Conservation (phyloP, 2,888 invertebrate genomes). For the Hydraecia micacea region DNA sequence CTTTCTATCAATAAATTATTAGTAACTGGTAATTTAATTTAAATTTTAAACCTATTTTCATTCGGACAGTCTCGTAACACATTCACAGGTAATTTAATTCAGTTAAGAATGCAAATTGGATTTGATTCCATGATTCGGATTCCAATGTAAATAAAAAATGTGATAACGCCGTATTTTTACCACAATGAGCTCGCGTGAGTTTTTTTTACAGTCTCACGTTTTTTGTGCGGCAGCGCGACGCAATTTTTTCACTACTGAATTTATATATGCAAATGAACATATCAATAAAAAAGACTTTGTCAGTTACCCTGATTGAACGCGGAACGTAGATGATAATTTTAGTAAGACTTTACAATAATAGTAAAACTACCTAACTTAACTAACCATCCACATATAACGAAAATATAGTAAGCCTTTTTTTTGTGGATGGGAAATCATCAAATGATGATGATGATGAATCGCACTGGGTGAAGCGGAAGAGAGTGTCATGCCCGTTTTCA, state of each 20-base stretch:
- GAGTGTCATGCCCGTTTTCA: too few species aligned
- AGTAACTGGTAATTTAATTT: not conserved
- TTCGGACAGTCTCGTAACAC: not conserved
- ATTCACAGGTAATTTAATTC: constrained; percentile 5
- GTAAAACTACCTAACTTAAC: not conserved
- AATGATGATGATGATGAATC: too few species aligned
- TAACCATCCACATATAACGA: not conserved
- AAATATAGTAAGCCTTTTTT: not conserved
- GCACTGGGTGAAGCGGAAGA: too few species aligned
- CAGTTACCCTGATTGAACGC: not conserved
- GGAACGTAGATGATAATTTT: not conserved
- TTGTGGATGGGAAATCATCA: too few species aligned
- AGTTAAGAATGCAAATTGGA: constrained; percentile 7
- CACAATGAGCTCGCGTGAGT: too few species aligned
- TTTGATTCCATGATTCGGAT: constrained; percentile 16
- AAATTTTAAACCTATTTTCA: constrained; percentile 6
- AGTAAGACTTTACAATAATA: too few species aligned
- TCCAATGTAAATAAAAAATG: constrained; percentile 21
- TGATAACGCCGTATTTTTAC: constrained; percentile 12
- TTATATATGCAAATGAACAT: not conserved
- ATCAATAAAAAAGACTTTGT: constrained; percentile 8
- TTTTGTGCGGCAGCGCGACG: not conserved
- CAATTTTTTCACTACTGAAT: not conserved
- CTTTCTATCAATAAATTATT: not conserved
- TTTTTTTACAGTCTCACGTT: not conserved